phyloP scores from a whole-genome alignment of 2,888 invertebrate genomes.

The Volucella inanis region DNA sequence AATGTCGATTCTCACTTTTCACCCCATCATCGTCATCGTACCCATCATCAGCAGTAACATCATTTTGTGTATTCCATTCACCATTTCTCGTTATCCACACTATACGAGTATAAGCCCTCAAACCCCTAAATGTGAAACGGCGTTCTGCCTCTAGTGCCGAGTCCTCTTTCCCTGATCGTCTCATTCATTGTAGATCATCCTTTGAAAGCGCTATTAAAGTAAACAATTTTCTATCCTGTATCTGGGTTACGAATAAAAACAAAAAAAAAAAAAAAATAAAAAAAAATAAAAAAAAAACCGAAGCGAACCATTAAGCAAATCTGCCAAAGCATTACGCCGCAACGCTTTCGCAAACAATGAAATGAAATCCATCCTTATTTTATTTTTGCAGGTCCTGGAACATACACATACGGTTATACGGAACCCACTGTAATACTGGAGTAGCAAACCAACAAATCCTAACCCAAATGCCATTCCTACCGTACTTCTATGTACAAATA shows the following conservation, averaged over 20 bases:
- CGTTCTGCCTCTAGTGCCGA: neutral
- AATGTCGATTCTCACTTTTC: conserved; percentile 30
- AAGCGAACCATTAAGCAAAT: conserved; percentile 71
- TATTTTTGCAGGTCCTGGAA: conserved; percentile 53
- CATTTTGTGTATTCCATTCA: conserved; percentile 48
- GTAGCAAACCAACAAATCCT: no score
- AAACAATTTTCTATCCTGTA: conserved; percentile 71
- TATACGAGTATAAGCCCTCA: neutral
- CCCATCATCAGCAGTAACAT: conserved; percentile 43
- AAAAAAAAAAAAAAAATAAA: conserved; percentile 7
- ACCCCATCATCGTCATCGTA: conserved; percentile 41
- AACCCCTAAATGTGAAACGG: neutral
- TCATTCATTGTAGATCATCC: conserved; percentile 56
- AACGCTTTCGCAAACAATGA: conserved; percentile 72
- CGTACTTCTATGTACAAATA: no score
- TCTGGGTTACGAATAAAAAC: conserved; percentile 61
- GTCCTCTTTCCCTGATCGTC: neutral
- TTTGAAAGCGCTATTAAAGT: conserved; percentile 68
- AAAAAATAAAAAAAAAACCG: conserved; percentile 12
- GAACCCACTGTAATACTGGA: no score
- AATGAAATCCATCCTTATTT: conserved; percentile 67
- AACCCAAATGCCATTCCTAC: no score
- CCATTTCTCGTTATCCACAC: conserved; percentile 1
- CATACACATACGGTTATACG: neutral
- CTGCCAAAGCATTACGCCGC: conserved; percentile 73